Percentiles rank a stretch among this genome's conserved stretches.
Evolutionary conservation across 2,797 vertebrate species (phyloP).

Genomic region (Lacerta agilis): DNA sequence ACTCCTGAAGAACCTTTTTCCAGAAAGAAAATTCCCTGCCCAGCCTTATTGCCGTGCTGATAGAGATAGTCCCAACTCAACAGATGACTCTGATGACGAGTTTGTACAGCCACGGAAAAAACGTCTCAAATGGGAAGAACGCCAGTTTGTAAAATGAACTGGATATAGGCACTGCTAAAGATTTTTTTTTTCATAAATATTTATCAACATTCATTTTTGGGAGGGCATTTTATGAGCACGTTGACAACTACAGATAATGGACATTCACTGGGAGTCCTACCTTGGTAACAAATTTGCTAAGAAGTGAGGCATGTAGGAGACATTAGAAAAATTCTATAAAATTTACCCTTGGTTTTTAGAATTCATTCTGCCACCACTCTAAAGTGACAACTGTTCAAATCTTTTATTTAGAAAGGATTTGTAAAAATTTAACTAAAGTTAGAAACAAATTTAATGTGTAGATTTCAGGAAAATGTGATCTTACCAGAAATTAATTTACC

Average conservation of each 20-base stretch:
- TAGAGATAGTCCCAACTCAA: slow-evolving; percentile 71
- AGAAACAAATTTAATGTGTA: slow-evolving; percentile 65
- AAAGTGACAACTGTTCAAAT: slow-evolving; percentile 53
- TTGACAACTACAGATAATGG: slow-evolving; percentile 62
- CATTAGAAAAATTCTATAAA: slow-evolving; percentile 50
- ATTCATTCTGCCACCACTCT: slow-evolving; percentile 44
- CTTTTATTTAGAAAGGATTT: slow-evolving; percentile 61
- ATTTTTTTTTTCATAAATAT: slow-evolving; percentile 53
- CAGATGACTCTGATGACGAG: slow-evolving; percentile 80
- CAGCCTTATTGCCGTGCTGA: slow-evolving; percentile 67
- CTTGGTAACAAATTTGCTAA: slow-evolving; percentile 24
- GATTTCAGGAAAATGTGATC: slow-evolving; percentile 68
- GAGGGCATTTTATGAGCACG: slow-evolving; percentile 52
- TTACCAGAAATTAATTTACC: slow-evolving; percentile 65
- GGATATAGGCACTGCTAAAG: slow-evolving; percentile 16
- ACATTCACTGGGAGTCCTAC: slow-evolving; percentile 64
- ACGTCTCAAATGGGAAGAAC: slow-evolving; percentile 81
- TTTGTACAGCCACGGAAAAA: slow-evolving; percentile 83
- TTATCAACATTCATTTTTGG: slow-evolving; percentile 63
- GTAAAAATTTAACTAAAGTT: slow-evolving; percentile 48
- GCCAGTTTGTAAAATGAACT: slow-evolving; percentile 76
- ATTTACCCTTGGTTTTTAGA: slow-evolving; percentile 48
- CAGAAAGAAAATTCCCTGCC: slow-evolving; percentile 77
- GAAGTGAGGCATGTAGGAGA: slow-evolving; percentile 32
- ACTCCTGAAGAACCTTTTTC: slow-evolving; percentile 79